Evolutionary conservation across 2,113 vertebrate genomes (phyloP).

Genomic region (Mionectes macconnelli): DNA sequence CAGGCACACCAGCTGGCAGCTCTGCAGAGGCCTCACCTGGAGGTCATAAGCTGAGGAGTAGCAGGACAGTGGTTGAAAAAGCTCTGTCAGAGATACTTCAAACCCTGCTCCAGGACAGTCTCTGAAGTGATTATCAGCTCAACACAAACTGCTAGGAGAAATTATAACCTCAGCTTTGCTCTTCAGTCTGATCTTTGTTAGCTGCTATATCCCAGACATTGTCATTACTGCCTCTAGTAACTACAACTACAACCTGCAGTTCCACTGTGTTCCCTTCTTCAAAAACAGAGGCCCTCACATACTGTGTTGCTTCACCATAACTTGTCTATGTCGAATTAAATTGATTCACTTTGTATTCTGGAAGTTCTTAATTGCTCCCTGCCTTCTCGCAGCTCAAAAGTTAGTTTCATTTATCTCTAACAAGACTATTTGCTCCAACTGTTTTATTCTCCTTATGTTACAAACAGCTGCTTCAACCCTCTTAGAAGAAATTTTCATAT

Average conservation of each 20-base stretch:
- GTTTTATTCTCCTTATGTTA: not conserved
- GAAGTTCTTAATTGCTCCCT: not conserved
- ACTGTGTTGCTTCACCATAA: accelerated
- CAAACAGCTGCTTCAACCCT: not conserved
- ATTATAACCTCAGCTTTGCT: not conserved
- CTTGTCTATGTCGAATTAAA: not conserved
- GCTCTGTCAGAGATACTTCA: not conserved
- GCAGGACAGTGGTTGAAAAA: not conserved
- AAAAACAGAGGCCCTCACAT: not conserved
- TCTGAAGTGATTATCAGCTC: not conserved
- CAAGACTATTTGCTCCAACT: not conserved
- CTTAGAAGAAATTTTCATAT: not conserved
- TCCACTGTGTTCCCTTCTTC: not conserved
- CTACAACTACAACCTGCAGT: not conserved
- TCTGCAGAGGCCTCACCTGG: not conserved
- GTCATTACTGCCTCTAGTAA: not conserved
- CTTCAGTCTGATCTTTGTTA: not conserved
- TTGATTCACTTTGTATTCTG: not conserved
- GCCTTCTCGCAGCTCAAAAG: not conserved
- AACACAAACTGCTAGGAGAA: not conserved
- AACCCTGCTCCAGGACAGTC: not conserved
- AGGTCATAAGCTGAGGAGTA: not conserved
- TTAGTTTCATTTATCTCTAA: not conserved
- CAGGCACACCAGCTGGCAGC: not conserved
- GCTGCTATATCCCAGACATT: not conserved